Conservation (phyloP, 2,888 invertebrate genomes). For the Caenorhabditis macrosperma region DNA sequence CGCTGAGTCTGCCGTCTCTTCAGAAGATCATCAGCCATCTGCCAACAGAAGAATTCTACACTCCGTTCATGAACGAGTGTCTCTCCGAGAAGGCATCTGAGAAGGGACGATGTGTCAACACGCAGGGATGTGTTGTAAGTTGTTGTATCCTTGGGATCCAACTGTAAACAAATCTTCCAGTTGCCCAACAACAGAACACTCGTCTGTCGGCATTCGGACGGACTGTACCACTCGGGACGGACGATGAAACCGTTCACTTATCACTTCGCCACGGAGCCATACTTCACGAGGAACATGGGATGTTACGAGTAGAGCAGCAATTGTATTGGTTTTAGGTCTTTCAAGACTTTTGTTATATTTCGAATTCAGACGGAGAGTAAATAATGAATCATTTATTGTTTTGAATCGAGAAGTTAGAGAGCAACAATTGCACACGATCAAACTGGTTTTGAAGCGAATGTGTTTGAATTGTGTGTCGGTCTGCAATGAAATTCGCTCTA, state of each 20-base stretch:
- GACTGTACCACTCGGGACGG: slow-evolving; percentile 34
- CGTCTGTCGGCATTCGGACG: slow-evolving; percentile 39
- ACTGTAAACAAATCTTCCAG: slow-evolving; percentile 20
- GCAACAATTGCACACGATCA: too few relatives aligned
- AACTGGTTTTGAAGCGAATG: too few relatives aligned
- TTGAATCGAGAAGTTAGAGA: too few relatives aligned
- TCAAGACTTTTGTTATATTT: background rate
- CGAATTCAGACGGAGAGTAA: background rate
- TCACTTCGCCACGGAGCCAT: slow-evolving; percentile 42
- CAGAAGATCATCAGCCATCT: slow-evolving; percentile 12
- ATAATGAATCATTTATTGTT: too few relatives aligned
- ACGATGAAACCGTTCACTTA: slow-evolving; percentile 36
- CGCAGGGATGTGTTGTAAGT: slow-evolving; percentile 23
- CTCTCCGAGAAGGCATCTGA: slow-evolving; percentile 5
- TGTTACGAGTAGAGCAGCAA: slow-evolving; percentile 46
- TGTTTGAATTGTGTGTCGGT: too few relatives aligned
- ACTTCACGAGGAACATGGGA: slow-evolving; percentile 48
- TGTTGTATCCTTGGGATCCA: background rate
- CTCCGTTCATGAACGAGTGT: slow-evolving; percentile 12
- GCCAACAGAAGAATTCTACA: slow-evolving; percentile 36
- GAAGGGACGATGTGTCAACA: slow-evolving; percentile 30
- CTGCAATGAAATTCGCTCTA: too few relatives aligned
- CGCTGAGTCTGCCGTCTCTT: slow-evolving; percentile 9
- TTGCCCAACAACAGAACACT: slow-evolving; percentile 38
- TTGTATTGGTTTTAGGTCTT: background rate